phyloP scores from a whole-genome alignment of 1,140 invertebrate species.

The Lepidotrigona ventralis region DNA sequence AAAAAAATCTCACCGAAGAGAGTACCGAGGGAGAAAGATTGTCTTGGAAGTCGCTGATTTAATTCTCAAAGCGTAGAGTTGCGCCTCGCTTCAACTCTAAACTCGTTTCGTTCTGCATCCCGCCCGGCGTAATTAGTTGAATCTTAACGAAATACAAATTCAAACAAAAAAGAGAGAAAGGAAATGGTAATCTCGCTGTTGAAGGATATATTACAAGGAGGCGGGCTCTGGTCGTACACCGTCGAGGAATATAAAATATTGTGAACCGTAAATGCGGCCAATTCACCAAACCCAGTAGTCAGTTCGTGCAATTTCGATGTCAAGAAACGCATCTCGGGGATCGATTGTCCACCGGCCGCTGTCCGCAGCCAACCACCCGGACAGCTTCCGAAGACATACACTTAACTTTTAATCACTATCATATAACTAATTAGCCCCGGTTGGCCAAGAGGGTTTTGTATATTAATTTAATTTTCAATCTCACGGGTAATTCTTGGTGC shows the following conservation, averaged over 20 bases:
- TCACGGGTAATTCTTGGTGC: constrained; percentile 80
- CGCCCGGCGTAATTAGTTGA: background rate
- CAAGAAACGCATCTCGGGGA: background rate
- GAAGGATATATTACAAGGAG: background rate
- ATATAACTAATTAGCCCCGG: constrained; percentile 79
- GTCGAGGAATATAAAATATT: background rate
- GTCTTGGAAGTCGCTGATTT: background rate
- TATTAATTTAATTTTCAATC: constrained; percentile 82
- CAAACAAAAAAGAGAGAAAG: background rate
- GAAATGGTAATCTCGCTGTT: too few species aligned
- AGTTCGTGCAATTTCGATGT: constrained; percentile 8
- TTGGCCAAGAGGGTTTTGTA: constrained; percentile 75
- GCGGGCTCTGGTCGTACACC: too few species aligned
- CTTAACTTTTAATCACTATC: constrained; percentile 81
- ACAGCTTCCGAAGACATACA: constrained; percentile 62
- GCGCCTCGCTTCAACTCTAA: background rate
- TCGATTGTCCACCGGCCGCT: background rate
- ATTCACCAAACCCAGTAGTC: background rate
- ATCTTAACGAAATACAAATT: background rate
- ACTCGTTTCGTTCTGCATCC: background rate
- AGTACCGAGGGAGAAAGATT: background rate
- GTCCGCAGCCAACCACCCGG: background rate
- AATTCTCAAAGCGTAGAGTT: background rate
- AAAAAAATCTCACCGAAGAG: background rate
- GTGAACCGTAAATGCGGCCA: background rate